Evolutionary conservation across 2,888 invertebrate species (phyloP), one percentile per base, ranked within the genome.

Genomic region (Kryphioiulus occultus): DNA sequence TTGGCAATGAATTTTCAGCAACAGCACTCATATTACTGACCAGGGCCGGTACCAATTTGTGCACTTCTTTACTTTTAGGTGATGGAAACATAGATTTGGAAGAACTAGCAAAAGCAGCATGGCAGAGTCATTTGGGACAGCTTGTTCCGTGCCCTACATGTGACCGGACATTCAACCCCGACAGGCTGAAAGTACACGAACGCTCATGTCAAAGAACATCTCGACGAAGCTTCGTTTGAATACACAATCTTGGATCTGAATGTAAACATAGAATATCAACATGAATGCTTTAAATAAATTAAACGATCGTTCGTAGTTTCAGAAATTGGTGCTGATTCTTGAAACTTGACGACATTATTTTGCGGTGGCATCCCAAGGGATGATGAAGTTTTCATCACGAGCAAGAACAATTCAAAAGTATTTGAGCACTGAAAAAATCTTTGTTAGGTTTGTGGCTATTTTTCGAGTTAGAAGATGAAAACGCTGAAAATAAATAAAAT

Each of bases 151-250:
- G 95, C 90, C 92, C 92, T 83, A 94, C 93, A 90, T 95, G 95
- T 91, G 94, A 94, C 15, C 92, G 95, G 85, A 95, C 95, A 39
- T 95, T 95, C 92, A 92, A 94, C 89, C 95, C 95, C 0, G 95
- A 95, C 90, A 92, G 95, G 59, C 91, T 95, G 22, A 90, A 92
- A 17, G 93, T 95, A 1, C 95, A 95, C 91, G 94, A 94, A 90
- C 92, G 93, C 88, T 32, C 84, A 32, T 87, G 87, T 85, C 35
- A 59, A 86, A 35, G 19, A 42, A 35, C 86, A 53, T 53, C 47
- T 47, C n/a, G 47, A 30, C 17, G 86, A 85, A 39, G 39, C 85
- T 85, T 85, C 39, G 15, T 85, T 17, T 78, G 30, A 68, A 78
- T 30, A 78, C 30, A 9, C 22, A 30, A 47, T 68, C 15, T 1